Evolutionary conservation across 2,888 invertebrate species (phyloP).

Genomic region (Lingula anatina): DNA sequence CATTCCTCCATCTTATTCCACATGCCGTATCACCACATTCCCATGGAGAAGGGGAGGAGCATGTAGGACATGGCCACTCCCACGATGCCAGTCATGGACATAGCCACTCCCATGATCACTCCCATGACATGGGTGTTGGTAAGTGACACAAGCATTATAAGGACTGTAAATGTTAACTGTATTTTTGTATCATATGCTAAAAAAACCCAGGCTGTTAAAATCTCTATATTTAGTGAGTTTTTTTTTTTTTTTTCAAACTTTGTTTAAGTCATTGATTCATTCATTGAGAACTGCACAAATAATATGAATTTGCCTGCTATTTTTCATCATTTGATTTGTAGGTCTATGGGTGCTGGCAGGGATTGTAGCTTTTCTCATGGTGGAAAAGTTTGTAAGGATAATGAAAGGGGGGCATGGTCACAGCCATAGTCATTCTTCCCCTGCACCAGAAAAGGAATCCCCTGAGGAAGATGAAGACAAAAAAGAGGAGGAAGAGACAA

Average conservation of each 20-base stretch:
- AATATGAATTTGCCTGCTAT: too few relatives aligned
- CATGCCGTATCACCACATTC: slow-evolving; percentile 69
- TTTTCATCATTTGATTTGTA: too few relatives aligned
- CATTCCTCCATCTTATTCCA: slow-evolving; percentile 96
- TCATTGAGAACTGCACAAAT: too few relatives aligned
- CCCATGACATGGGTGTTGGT: slow-evolving; percentile 13
- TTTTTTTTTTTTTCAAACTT: too few relatives aligned
- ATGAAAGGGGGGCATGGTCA: slow-evolving; percentile 73
- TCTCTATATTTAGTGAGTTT: too few relatives aligned
- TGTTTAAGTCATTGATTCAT: too few relatives aligned
- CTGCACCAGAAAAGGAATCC: slow-evolving; percentile 6
- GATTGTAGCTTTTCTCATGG: slow-evolving; percentile 83
- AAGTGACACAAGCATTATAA: too few relatives aligned
- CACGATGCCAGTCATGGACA: slow-evolving; percentile 58
- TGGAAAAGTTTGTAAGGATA: slow-evolving; percentile 75
- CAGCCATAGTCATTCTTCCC: slow-evolving; percentile 62
- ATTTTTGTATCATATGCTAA: too few relatives aligned
- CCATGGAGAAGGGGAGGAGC: slow-evolving; percentile 32
- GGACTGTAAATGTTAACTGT: too few relatives aligned
- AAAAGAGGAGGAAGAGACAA: slow-evolving; percentile 10
- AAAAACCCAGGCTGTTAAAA: too few relatives aligned
- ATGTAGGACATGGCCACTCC: slow-evolving; percentile 38
- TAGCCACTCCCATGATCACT: slow-evolving; percentile 30
- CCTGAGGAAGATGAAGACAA: slow-evolving; percentile 6
- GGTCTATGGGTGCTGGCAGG: slow-evolving; percentile 93